Conservation (phyloP, 2,113 vertebrate species). For the Dipodomys spectabilis region DNA sequence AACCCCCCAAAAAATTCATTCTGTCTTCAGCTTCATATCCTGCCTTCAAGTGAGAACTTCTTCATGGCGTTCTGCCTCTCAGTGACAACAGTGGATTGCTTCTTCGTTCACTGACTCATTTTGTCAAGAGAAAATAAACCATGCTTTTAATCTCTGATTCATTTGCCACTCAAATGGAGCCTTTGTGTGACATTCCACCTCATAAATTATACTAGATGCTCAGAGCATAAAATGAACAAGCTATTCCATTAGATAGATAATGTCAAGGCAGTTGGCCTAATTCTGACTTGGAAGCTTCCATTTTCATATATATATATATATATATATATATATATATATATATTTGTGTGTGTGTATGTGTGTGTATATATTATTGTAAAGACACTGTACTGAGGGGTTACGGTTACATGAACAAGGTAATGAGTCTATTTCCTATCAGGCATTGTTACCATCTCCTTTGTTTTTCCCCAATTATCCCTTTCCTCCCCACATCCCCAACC, state of each 20-base stretch:
- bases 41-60: not conserved
- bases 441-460: too few relatives aligned
- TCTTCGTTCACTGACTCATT: not conserved
- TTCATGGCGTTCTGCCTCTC: not conserved
- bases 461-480: too few relatives aligned
- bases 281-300: constrained; percentile 70
- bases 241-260: constrained; percentile 52
- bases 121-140: not conserved
- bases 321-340: not conserved
- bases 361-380: too few relatives aligned
- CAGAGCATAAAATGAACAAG: constrained; percentile 47
- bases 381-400: too few relatives aligned
- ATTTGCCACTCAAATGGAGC: constrained; percentile 35
- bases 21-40: not conserved
- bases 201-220: not conserved
- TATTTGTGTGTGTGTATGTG: too few relatives aligned
- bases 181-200: constrained; percentile 7
- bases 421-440: too few relatives aligned
- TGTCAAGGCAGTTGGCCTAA: constrained; percentile 63
- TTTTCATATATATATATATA: constrained; percentile 31
- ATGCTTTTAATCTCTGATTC: not conserved
- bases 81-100: not conserved
- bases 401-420: too few relatives aligned
- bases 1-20: too few relatives aligned
- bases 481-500: too few relatives aligned